A percentile compares a stretch with the other conserved stretches of the same genome.
Conservation (phyloP, 2,113 vertebrate species). For the Urocolius indicus region DNA sequence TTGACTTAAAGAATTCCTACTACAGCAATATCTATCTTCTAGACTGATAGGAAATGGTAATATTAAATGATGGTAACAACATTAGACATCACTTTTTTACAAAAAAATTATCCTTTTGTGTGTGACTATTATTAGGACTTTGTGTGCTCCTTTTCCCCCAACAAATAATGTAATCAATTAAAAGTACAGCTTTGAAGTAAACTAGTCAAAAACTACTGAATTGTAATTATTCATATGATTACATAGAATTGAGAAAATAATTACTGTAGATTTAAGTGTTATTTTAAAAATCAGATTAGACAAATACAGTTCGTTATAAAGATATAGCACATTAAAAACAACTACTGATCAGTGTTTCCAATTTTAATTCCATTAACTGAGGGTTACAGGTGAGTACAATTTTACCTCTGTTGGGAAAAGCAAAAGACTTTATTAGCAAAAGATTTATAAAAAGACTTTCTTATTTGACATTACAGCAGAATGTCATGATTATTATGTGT, state of each 20-base stretch:
- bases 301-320: not conserved
- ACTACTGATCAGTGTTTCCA: not conserved
- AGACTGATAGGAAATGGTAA: not conserved
- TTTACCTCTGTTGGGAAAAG: not conserved
- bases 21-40: not conserved
- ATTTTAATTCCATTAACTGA: not conserved
- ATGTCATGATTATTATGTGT: not conserved
- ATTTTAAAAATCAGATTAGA: not conserved
- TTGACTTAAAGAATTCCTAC: not conserved
- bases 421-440: not conserved
- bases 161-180: not conserved
- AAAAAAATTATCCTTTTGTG: too few relatives aligned
- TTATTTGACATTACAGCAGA: not conserved
- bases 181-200: not conserved
- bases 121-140: not conserved
- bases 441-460: not conserved
- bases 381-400: rapidly evolving
- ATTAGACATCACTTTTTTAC: not conserved
- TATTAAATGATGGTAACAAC: not conserved
- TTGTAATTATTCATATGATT: not conserved
- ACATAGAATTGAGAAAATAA: not conserved
- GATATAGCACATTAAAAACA: not conserved
- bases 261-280: not conserved
- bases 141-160: not conserved
- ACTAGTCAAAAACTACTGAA: not conserved